Conservation (phyloP, 2,888 invertebrate species). For the Microplitis manilae region DNA sequence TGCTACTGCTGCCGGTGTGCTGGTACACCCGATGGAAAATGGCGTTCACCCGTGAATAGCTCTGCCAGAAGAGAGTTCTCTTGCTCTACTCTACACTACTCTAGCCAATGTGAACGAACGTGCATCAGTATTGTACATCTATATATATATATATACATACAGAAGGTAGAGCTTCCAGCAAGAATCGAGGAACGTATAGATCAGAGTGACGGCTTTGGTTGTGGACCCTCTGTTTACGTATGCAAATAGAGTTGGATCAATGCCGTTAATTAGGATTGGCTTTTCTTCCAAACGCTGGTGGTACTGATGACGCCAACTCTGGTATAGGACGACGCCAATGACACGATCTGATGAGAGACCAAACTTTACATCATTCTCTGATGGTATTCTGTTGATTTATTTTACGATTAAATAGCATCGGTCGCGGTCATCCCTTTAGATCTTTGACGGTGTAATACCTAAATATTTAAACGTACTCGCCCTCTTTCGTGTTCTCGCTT, state of each 20-base stretch:
- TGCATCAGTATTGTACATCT: not conserved
- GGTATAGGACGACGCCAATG: slow-evolving; percentile 12
- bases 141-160: not conserved
- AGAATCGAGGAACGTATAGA: slow-evolving; percentile 34
- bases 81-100: not conserved
- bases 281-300: slow-evolving; percentile 29
- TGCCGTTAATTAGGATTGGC: slow-evolving; percentile 43
- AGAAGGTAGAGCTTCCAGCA: slow-evolving; percentile 6
- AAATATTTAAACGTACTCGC: not conserved
- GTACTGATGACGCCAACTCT: slow-evolving; percentile 8
- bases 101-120: not conserved
- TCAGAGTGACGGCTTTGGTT: slow-evolving; percentile 18
- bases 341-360: not conserved
- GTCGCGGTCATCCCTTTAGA: not conserved
- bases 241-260: slow-evolving; percentile 40
- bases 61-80: not conserved
- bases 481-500: not conserved
- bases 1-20: slow-evolving; percentile 5
- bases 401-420: not conserved
- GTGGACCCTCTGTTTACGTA: slow-evolving; percentile 41
- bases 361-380: not conserved
- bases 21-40: slow-evolving; percentile 28
- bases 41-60: slow-evolving; percentile 37
- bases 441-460: not conserved
- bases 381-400: not conserved